Conservation (phyloP, 2,797 vertebrate genomes). For the Danio jaintianensis region DNA sequence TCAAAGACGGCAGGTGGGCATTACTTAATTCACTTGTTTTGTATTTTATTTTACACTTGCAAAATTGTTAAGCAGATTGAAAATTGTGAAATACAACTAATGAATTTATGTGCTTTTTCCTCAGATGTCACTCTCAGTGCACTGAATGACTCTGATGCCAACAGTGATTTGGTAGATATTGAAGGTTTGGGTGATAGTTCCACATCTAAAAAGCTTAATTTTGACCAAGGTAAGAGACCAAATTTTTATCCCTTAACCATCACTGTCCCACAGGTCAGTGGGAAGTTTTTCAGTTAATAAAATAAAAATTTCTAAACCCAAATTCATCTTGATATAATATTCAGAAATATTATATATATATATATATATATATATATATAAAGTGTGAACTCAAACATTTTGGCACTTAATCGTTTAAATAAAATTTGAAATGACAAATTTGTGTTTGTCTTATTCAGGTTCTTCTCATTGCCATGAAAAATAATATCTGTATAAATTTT, state of each 20-base stretch:
- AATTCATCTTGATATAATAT: too few relatives aligned
- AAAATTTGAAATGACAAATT: too few relatives aligned
- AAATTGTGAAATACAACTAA: background rate
- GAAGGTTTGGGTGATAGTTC: conserved; percentile 85
- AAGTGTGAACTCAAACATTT: too few relatives aligned
- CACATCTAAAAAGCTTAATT: conserved; percentile 87
- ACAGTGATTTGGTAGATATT: conserved; percentile 89
- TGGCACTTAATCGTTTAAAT: too few relatives aligned
- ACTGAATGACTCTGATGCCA: conserved; percentile 87
- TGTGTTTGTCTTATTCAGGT: background rate
- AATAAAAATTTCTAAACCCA: too few relatives aligned
- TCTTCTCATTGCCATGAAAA: background rate
- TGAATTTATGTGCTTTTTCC: background rate
- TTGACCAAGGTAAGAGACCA: conserved; percentile 84
- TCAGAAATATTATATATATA: too few relatives aligned
- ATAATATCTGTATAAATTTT: background rate
- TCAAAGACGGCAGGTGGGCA: conserved; percentile 84
- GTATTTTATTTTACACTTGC: background rate
- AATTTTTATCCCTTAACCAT: background rate
- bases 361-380: too few relatives aligned
- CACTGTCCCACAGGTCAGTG: too few relatives aligned
- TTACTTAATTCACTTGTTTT: background rate
- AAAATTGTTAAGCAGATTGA: background rate
- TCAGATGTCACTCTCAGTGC: conserved; percentile 89
- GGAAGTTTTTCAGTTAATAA: too few relatives aligned